phyloP scores from a whole-genome alignment of 1,140 invertebrate species.

The Calycopis cecrops region DNA sequence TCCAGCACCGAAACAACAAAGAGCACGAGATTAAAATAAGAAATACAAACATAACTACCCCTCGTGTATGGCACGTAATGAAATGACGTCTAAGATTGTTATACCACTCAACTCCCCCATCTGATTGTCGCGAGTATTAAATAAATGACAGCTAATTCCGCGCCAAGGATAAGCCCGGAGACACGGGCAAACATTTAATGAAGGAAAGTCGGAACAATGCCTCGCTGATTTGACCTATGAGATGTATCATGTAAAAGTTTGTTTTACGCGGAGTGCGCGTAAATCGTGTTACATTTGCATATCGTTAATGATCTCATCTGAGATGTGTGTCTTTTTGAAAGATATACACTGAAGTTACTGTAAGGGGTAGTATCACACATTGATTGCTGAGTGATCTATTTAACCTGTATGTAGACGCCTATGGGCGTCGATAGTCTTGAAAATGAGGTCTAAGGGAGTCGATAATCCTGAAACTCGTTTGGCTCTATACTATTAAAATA shows the following conservation, averaged over 20 bases:
- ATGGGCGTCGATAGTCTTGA: no score
- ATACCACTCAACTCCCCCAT: constrained; percentile 33
- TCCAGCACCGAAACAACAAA: no score
- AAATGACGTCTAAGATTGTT: constrained; percentile 44
- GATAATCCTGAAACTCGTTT: no score
- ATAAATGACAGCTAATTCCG: constrained; percentile 49
- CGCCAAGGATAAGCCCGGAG: constrained; percentile 32
- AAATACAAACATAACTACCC: neutral
- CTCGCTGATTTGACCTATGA: constrained; percentile 36
- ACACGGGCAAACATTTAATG: constrained; percentile 44
- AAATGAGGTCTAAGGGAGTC: no score
- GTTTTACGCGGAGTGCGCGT: constrained; percentile 5
- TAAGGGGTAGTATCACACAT: no score
- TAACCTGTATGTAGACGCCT: no score
- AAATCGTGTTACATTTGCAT: no score
- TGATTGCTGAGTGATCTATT: no score
- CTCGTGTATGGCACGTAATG: constrained; percentile 29
- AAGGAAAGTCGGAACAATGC: constrained; percentile 46
- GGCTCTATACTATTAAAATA: no score
- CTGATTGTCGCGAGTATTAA: constrained; percentile 56
- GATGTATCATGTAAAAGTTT: constrained; percentile 20
- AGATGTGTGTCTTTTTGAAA: neutral
- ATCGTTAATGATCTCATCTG: neutral
- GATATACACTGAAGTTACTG: no score
- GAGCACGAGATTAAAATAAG: constrained; percentile 27